Base-by-base conservation (phyloP, 2,888 invertebrate species). In the Drosophila peninsularis region DNA sequence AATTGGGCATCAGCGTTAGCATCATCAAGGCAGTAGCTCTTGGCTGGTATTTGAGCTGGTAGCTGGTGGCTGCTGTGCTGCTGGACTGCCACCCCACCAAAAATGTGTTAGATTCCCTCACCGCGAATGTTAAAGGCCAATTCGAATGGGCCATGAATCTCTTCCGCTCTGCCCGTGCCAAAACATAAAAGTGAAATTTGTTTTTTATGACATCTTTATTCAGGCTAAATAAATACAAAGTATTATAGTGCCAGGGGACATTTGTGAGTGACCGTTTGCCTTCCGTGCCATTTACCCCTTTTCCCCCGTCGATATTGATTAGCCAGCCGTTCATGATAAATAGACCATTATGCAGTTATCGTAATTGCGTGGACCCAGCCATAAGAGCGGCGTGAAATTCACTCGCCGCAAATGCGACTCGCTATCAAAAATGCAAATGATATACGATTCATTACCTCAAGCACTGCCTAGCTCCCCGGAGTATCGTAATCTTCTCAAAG, bases 201-300 rank as follows among this genome's bases (percentile, higher is more conserved):
- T 76, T 89, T 90, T 90, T 91, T 91, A 91, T 91, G 90, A 90
- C 83, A 87, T 81, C 82, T 90, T 89, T 87, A 88, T 83, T 73
- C 78, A 75, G 73, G 80, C 75, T 76, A 90, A 90, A 89, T 89
- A 86, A 90, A 82, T 88, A 82, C 80, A 82, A 88, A 84, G 83
- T 89, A 87, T 89, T 78, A 82, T 74, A 66, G 79, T 71, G 80
- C 89, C 88, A 71, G 77, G 79, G 84, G 89, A 83, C 83, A 86
- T 75, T 78, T 68, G 74, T 53, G 62, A 45, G 45, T 54, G 30
- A 49, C 52, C 52, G 27, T 24, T 14, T 50, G 19, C 36, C 42
- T 64, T 50, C 42, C 52, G 19, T 54, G 34, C n/a, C 32, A 42
- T 21, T 55, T 30, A 58, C 36, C 57, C 27, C 11, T 54, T 42